phyloP scores from a whole-genome alignment of 2,888 invertebrate species.

The Caenorhabditis sp. region DNA sequence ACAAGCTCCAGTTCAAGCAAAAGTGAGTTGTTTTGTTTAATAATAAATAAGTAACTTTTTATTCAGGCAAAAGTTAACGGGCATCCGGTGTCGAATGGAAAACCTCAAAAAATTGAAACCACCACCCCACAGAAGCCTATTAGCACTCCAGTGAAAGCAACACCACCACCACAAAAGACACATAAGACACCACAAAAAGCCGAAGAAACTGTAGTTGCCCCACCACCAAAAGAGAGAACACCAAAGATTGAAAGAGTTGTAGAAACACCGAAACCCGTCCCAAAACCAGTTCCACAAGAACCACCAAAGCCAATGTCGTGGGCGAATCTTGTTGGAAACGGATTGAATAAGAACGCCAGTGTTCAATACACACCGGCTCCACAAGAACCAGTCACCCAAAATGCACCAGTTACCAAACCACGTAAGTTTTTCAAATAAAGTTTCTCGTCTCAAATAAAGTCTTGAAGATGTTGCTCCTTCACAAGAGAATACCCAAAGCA shows the following conservation, averaged over 20 bases:
- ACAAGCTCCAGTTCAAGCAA: background rate
- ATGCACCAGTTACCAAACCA: slow-evolving; percentile 6
- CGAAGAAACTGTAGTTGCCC: slow-evolving; percentile 2
- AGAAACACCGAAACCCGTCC: slow-evolving; percentile 14
- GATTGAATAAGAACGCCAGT: slow-evolving; percentile 12
- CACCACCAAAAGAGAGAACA: slow-evolving; percentile 14
- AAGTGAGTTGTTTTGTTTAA: background rate
- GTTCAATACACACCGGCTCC: slow-evolving; percentile 15
- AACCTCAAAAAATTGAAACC: slow-evolving; percentile 1
- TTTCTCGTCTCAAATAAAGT: slow-evolving; percentile 9
- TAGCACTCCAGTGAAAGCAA: background rate
- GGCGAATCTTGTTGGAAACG: slow-evolving; percentile 47
- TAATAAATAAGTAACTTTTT: too few relatives aligned
- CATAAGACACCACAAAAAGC: slow-evolving; percentile 11
- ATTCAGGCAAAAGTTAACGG: slow-evolving; percentile 15
- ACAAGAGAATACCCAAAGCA: background rate
- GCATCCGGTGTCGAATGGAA: slow-evolving; percentile 11
- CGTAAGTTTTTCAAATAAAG: slow-evolving; percentile 4
- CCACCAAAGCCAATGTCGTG: slow-evolving; percentile 44
- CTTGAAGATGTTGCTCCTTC: background rate
- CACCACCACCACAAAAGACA: slow-evolving; percentile 1
- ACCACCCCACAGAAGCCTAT: slow-evolving; percentile 3
- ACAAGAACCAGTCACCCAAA: slow-evolving; percentile 1
- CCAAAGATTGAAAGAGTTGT: slow-evolving; percentile 8
- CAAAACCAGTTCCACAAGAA: slow-evolving; percentile 18